Conservation (phyloP, 2,797 vertebrate species). For the Phataginus tricuspis region DNA sequence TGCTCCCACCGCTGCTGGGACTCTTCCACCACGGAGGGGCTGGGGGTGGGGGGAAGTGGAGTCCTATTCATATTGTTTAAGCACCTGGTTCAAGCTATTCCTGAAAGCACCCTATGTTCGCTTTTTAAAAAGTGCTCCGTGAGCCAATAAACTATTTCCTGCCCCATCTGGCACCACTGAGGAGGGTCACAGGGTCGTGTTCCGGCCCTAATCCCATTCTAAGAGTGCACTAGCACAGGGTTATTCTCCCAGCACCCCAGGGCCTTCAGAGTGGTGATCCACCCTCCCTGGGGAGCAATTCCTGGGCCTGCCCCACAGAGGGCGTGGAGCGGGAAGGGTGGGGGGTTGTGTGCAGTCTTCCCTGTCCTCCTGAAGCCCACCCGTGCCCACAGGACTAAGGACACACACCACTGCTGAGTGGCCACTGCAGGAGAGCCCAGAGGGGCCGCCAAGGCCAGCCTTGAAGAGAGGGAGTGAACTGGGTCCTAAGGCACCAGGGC, state of each 20-base stretch:
- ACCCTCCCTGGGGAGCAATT: not conserved
- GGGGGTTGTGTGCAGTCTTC: not conserved
- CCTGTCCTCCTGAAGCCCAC: not conserved
- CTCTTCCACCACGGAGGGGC: no score
- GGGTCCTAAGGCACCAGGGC: not conserved
- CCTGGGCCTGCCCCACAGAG: not conserved
- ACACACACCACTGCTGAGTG: not conserved
- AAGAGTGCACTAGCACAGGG: not conserved
- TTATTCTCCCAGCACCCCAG: not conserved
- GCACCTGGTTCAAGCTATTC: not conserved
- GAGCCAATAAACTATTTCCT: not conserved
- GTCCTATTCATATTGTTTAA: not conserved
- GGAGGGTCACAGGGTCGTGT: not conserved
- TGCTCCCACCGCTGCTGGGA: not conserved
- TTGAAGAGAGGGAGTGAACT: not conserved
- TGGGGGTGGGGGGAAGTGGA: not conserved
- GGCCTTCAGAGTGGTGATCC: not conserved
- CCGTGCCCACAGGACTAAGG: not conserved
- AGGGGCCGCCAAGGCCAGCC: not conserved
- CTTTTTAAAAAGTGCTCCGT: not conserved
- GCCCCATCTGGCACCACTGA: not conserved
- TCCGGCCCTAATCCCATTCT: not conserved
- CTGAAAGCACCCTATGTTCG: not conserved
- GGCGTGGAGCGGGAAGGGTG: not conserved
- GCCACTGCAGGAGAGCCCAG: not conserved